Conservation (phyloP, 2,888 invertebrate species). For the Periphyllus acericola region DNA sequence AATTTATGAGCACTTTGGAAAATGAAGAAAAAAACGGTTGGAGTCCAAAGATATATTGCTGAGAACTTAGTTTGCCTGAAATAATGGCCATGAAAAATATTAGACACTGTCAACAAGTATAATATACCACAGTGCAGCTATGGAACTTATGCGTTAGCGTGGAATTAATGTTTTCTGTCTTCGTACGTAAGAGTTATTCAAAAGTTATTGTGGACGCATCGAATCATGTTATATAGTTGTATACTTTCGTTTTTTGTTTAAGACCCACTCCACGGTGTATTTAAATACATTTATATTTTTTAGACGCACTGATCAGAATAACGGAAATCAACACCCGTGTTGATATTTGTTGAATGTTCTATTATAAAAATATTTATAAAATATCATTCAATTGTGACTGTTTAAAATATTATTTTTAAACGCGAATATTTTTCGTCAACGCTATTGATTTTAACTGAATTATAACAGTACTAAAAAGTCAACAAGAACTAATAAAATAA, state of each 20-base stretch:
- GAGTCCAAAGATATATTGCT: not conserved
- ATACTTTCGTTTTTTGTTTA: not conserved
- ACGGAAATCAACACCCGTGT: not conserved
- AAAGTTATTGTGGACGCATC: not conserved
- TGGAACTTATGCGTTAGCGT: no score
- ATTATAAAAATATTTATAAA: no score
- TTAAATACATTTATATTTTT: no score
- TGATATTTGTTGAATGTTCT: no score
- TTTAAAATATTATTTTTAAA: not conserved
- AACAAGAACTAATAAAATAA: not conserved
- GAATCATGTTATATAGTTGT: not conserved
- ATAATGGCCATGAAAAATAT: not conserved
- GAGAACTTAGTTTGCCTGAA: not conserved
- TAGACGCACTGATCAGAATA: not conserved
- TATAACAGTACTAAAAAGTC: not conserved
- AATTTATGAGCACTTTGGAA: slow-evolving; percentile 40
- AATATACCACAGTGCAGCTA: not conserved
- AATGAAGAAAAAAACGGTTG: not conserved
- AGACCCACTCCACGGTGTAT: not conserved
- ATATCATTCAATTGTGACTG: no score
- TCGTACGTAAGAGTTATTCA: not conserved
- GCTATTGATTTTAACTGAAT: not conserved
- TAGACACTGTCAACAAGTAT: slow-evolving; percentile 9
- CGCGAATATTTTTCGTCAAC: not conserved
- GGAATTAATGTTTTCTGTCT: not conserved